Evolutionary conservation across 2,113 vertebrate genomes (phyloP).

Genomic region (Pao palembangensis): DNA sequence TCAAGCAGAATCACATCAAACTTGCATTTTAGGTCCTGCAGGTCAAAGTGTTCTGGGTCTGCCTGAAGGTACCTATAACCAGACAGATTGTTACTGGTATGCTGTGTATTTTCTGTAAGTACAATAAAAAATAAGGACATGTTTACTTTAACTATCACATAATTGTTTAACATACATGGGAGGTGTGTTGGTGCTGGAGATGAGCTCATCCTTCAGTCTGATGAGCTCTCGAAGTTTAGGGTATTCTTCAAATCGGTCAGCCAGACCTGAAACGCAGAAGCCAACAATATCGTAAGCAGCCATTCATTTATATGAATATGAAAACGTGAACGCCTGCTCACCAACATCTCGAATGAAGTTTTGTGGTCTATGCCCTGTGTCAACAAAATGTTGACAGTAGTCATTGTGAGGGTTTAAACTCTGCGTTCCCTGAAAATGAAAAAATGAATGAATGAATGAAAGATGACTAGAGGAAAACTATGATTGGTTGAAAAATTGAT

Average conservation of each 20-base stretch:
- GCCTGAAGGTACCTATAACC: constrained; percentile 90
- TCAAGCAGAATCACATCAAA: constrained; percentile 97
- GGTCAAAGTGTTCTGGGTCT: constrained; percentile 90
- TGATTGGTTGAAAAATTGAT: not conserved
- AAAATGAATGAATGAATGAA: not conserved
- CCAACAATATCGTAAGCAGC: not conserved
- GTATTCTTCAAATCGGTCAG: constrained; percentile 98
- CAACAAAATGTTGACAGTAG: constrained; percentile 99
- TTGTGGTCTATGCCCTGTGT: constrained; percentile 95
- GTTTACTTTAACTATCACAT: not conserved
- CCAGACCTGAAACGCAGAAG: constrained; percentile 79
- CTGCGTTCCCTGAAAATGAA: constrained; percentile 85
- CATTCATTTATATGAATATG: not conserved
- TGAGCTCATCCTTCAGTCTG: constrained; percentile 94
- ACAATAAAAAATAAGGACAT: not conserved
- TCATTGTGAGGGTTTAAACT: constrained; percentile 98
- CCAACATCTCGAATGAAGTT: constrained; percentile 99
- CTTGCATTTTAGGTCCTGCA: constrained; percentile 89
- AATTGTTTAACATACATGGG: constrained; percentile 83
- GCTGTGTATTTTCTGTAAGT: too few relatives aligned
- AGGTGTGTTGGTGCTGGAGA: constrained; percentile 92
- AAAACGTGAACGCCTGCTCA: constrained; percentile 60
- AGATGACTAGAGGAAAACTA: not conserved
- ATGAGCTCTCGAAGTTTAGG: constrained; percentile 97
- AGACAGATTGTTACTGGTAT: not conserved